Evolutionary conservation across 2,888 invertebrate species (phyloP).

Genomic region (Panorpa germanica): DNA sequence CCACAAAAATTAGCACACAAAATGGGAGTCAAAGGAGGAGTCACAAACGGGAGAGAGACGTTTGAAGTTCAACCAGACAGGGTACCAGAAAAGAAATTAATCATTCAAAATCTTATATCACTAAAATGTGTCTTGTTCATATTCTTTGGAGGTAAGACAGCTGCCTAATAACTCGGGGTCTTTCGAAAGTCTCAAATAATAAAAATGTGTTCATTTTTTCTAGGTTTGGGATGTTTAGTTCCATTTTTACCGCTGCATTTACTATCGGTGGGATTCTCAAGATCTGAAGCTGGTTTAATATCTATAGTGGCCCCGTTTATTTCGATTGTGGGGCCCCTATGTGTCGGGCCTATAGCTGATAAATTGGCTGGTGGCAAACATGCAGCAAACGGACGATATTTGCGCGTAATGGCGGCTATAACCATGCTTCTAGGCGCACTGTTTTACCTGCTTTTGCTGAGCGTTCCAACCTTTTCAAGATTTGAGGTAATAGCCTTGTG

Average conservation of each 20-base stretch:
- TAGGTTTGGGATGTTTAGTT: constrained; percentile 66
- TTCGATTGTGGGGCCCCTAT: constrained; percentile 57
- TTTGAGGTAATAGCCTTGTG: constrained; percentile 23
- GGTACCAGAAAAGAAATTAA: constrained; percentile 27
- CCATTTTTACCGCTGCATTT: constrained; percentile 68
- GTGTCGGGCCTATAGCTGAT: constrained; percentile 64
- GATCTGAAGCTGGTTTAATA: constrained; percentile 55
- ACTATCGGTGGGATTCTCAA: constrained; percentile 49
- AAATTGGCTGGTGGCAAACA: constrained; percentile 22
- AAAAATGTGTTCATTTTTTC: constrained; percentile 12
- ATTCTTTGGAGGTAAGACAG: constrained; percentile 52
- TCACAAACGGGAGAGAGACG: too few species aligned
- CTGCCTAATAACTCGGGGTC: constrained; percentile 22
- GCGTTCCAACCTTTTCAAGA: constrained; percentile 45
- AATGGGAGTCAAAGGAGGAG: too few species aligned
- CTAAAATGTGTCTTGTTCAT: constrained; percentile 65
- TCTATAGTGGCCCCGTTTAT: constrained; percentile 63
- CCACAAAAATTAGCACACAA: too few species aligned
- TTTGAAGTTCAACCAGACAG: too few species aligned
- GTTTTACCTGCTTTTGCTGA: constrained; percentile 44
- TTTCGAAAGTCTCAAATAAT: constrained; percentile 14
- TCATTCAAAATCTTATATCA: constrained; percentile 54
- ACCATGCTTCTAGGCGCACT: constrained; percentile 47
- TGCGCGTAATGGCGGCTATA: constrained; percentile 46
- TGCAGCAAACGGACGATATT: constrained; percentile 34